Evolutionary conservation across 1,140 invertebrate species (phyloP), one percentile per base, ranked within the genome.

Genomic region (Caenorhabditis brenneri): DNA sequence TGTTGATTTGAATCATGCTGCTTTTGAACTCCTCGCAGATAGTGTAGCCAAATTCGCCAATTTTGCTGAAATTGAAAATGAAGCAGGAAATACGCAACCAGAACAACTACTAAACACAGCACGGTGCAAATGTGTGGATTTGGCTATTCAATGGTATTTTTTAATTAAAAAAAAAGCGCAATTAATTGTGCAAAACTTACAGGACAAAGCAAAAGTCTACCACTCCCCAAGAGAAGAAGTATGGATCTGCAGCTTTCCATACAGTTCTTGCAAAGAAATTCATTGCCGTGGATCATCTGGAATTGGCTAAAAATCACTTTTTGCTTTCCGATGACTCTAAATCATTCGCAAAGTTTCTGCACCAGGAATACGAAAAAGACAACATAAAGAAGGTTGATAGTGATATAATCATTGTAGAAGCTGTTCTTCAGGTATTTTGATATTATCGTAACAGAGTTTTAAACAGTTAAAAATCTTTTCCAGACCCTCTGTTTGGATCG

Each of bases 231-330:
- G 65, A 74, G n/a, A 74, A 74, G 36, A 74, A 74, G n/a, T 74
- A 74, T 31, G 65, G 65, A 42, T 74, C 65, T 46, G 33, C 65
- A 12, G 65, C 65, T 10, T 74, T 74, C 10, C 65, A 74, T 15
- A 46, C 65, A 10, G 10, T 74, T 46, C 36, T 74, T 16, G 65
- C 65, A n/a, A 74, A 74, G n/a, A 74, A 74, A n/a, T 24, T 74
- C 6, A 7, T 74, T 24, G 19, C 36, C 3, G 65, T 74, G 3
- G 65, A 74, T 46, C 65, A 74, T 42, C 15, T 74, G n/a, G 65
- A 74, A 15, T n/a, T 74, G n/a, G 65, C 65, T 24, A 74, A 74
- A 42, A 74, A 74, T 46, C 65, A 74, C n/a, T 74, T 74, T n/a
- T 42, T 74, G 36, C 36, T 74, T 24, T 74, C 65, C 9, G 65